Evolutionary conservation across 2,113 vertebrate species (phyloP), one percentile per base, ranked within the genome.

Genomic region (Delphinapterus leucas): DNA sequence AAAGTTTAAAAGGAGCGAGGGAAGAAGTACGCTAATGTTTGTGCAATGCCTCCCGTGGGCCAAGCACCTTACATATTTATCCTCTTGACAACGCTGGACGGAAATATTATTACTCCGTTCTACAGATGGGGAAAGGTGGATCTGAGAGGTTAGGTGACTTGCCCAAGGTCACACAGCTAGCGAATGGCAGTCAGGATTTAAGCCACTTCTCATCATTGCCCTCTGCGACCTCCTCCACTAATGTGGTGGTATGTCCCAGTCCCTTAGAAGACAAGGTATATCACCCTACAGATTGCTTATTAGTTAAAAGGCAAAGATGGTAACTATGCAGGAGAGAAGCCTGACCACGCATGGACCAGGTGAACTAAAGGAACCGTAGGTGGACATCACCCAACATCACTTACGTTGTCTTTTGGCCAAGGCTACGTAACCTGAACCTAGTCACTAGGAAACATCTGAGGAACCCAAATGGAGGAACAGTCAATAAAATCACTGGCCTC

Each of bases 201-300:
- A 80, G 9, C 38, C n/a, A 15, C 17, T 81, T 81, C 63, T 77
- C 36, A 6, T 21, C n/a, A n/a, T 12, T 0, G 14, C 18, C 61
- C 25, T 47, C n/a, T n/a, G 77, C 12, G 38, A 71, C 49, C 38
- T 41, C 68, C 18, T 49, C 68, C 65, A 6, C 31, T 17, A 36
- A 23, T 0, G 2, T 33, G 8, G 63, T 3, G 23, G 26, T 5
- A 10, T 6, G 44, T 74, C 25, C 25, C 31, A 12, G 13, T 23
- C 81, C 80, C 31, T 88, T 44, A 26, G 33, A 93, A 83, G 26
- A 47, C 41, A 68, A 41, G 41, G 20, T 6, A 1, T 60, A 0
- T n/a, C 1, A 0, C 12, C 44, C 44, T 18, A 33, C 8, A 25
- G 58, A 13, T 26, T 31, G 31, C 68, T 92, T 73, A 33, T 9